Evolutionary conservation across 2,113 vertebrate genomes (phyloP), one percentile per base, ranked within the genome.

Genomic region (Poeciliopsis turrubarensis): DNA sequence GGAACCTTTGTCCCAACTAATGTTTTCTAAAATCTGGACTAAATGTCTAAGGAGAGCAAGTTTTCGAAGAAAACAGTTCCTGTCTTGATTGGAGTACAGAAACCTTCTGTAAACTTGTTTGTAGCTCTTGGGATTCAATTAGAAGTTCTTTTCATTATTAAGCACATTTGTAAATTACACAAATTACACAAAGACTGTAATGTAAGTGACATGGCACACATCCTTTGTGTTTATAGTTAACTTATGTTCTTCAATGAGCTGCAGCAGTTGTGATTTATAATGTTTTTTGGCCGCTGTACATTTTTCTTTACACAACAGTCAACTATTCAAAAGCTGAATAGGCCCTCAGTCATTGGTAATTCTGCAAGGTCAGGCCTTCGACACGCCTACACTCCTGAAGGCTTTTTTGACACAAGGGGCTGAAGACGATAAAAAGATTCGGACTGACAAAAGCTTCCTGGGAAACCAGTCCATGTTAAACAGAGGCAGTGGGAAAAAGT

Each of bases 301-400:
- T 85, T 79, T 88, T 86, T 73, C 47, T 65, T 75, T 44, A 86
- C 79, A 70, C 70, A 83, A 75, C 83, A 73, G 86, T 71, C 68
- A 60, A 75, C 80, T 69, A 82, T 84, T 85, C 75, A 82, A 75
- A 26, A 77, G 73, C 77, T 85, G 81, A 89, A 90, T 82, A 85
- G 88, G 86, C 82, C 76, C 89, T 87, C 80, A 82, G 87, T 92
- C 80, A 22, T 74, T 84, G 89, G 79, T 84, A 77, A 78, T 81
- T 90, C 90, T 91, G 84, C 83, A 83, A 91, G 92, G 88, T 92
- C 86, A 75, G 86, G 83, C 72, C 82, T 82, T 75, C 73, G 90
- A 91, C 88, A 91, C 86, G 81, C 90, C 85, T 80, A 86, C 87
- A 82, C 87, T 90, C 80, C 81, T 77, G 73, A 72, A 91, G 78